These are phyloP conservation scores for Orthosia incerta DNA, from an alignment of 2,888 invertebrate species.

Conservation along the genomic window DNA sequence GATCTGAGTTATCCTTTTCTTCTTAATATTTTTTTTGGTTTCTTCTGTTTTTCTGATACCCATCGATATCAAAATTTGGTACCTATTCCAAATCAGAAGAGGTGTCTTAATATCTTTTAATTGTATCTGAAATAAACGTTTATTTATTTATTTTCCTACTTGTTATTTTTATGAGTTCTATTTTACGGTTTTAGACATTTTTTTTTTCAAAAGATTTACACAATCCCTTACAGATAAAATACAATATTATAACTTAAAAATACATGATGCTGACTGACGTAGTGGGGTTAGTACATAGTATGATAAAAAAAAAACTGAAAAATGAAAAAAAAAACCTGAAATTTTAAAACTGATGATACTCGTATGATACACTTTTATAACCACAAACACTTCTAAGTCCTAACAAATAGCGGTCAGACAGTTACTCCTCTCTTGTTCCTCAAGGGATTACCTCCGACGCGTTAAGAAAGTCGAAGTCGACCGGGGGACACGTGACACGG, in stretches of 20 bases:
- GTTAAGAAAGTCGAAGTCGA: slow-evolving; percentile 46
- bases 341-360: neutral
- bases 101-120: neutral
- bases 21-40: too few species aligned
- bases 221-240: too few species aligned
- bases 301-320: too few species aligned
- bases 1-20: too few species aligned
- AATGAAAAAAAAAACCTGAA: too few species aligned
- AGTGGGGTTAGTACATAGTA: too few species aligned
- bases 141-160: neutral
- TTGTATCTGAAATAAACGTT: too few species aligned
- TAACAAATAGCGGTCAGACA: slow-evolving; percentile 19
- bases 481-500: slow-evolving; percentile 45
- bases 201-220: too few species aligned
- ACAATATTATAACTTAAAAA: too few species aligned
- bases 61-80: neutral
- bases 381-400: neutral
- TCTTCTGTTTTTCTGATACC: neutral
- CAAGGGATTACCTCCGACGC: slow-evolving; percentile 44
- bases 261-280: too few species aligned
- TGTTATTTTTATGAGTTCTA: neutral
- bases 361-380: neutral
- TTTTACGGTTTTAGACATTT: too few species aligned
- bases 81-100: neutral
- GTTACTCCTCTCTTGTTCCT: slow-evolving; percentile 30